Percentiles rank a stretch among this genome's conserved stretches.
These are phyloP conservation scores for Microcebus ravelobensis DNA, from an alignment of 2,113 vertebrate genomes.

Conservation along the genomic window DNA sequence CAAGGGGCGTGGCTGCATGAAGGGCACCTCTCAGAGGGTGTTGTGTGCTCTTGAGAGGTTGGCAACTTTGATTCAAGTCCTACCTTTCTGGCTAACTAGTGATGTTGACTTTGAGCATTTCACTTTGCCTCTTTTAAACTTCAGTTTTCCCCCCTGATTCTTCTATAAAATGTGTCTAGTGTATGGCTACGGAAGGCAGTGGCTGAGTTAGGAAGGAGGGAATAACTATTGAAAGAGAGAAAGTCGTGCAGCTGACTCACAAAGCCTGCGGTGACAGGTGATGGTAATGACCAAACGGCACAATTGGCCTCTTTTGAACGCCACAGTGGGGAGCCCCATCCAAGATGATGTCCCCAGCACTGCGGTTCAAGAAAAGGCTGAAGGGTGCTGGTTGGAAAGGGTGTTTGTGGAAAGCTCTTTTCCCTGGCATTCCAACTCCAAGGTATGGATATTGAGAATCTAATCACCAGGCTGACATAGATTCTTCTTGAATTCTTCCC, in stretches of 20 bases:
- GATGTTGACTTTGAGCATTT: background rate
- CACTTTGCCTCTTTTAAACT: background rate
- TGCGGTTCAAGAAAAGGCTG: background rate
- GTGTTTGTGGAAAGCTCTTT: background rate
- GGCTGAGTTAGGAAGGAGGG: background rate
- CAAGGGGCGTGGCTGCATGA: fast-evolving
- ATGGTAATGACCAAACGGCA: background rate
- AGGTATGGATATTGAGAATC: background rate
- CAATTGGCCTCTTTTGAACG: background rate
- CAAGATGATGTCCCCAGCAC: background rate
- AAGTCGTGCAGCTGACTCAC: no score
- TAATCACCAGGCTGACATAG: background rate
- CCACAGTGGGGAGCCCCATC: background rate
- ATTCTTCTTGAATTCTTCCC: background rate
- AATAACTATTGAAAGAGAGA: background rate
- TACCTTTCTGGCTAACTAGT: background rate
- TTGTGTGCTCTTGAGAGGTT: fast-evolving
- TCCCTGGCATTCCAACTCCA: background rate
- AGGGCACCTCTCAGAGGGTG: background rate
- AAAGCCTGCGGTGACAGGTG: background rate
- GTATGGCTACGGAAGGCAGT: background rate
- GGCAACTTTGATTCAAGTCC: background rate
- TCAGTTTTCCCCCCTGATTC: background rate
- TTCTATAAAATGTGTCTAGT: background rate
- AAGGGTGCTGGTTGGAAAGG: background rate